Conservation (phyloP, 2,113 vertebrate genomes). For the Dicentrarchus labrax region DNA sequence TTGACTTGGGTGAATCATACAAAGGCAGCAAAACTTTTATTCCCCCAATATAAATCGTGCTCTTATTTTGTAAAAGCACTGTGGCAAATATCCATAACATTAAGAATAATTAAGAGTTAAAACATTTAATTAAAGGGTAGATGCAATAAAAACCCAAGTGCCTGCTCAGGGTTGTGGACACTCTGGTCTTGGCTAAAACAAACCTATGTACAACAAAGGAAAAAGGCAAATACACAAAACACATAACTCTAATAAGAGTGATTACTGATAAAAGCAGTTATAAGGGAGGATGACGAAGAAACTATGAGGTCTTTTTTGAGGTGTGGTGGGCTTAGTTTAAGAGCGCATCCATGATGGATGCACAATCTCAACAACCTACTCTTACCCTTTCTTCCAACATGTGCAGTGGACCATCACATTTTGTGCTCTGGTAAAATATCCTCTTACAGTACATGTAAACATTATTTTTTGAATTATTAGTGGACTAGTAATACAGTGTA, state of each 20-base stretch:
- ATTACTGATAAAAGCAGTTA: neutral
- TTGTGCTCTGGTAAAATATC: neutral
- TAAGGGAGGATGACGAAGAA: neutral
- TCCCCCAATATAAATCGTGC: neutral
- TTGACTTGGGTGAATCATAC: neutral
- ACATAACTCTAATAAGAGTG: neutral
- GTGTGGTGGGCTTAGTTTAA: neutral
- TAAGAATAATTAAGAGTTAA: neutral
- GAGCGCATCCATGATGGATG: neutral
- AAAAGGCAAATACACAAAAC: neutral
- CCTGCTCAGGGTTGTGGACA: neutral
- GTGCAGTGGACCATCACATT: neutral
- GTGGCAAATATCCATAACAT: neutral
- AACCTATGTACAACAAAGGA: neutral
- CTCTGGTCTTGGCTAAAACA: neutral
- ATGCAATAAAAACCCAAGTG: neutral
- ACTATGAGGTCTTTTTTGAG: neutral
- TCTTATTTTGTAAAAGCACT: neutral
- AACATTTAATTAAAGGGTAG: neutral
- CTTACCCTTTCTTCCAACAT: neutral
- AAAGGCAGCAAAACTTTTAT: constrained; percentile 4
- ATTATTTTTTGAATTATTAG: neutral
- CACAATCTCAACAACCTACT: neutral
- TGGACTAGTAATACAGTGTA: too few species aligned
- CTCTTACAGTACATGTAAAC: neutral